Evolutionary conservation across 2,797 vertebrate species (phyloP), one percentile per base, ranked within the genome.

Genomic region (Mormyrus proboscirostris): DNA sequence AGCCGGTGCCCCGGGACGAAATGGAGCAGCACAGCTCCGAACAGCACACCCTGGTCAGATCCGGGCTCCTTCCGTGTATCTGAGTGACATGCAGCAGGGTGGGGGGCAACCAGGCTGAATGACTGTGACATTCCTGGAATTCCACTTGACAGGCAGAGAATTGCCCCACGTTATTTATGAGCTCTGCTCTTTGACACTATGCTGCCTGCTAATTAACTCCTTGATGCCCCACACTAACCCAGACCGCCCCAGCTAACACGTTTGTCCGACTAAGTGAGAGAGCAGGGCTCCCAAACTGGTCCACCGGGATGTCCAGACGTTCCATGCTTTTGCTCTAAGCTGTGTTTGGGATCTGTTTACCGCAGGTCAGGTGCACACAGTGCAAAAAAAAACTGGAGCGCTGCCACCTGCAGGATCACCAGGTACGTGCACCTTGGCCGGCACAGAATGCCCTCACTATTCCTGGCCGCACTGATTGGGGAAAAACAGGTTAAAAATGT

Each of bases 1-100:
- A 97, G 76, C 16, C 93, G 0, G 90, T 97, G 38, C 94, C 92
- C 4, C 90, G 14, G 88, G 93, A 93, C 0, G 92, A 94, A 7
- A 92, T 97, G 91, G 16, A 94, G 1, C 91, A 95, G 9, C 97
- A 98, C 90, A 44, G 47, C 9, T 86, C 91, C 82, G 92, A 95
- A 2, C 90, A 95, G 88, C 95, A 96, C 91, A 44, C 88, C 1
- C 49, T 88, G 95, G 95, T 95, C 88, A 85, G 3, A 33, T 4
- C 7, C 44, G 9, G n/a, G 1, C 79, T 47, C 1, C 6, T 79
- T 41, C 33, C 7, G 3, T 79, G 73, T n/a, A 0, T 33, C 50
- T 41, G 29, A 87, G n/a, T 41, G 14, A 41, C 49, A 85, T 29
- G 41, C 6, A 29, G 1, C 0, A 4, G 44, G 83, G n/a, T 4